Evolutionary conservation across 2,888 invertebrate species (phyloP).

Genomic region (Stenolophus ochropezus): DNA sequence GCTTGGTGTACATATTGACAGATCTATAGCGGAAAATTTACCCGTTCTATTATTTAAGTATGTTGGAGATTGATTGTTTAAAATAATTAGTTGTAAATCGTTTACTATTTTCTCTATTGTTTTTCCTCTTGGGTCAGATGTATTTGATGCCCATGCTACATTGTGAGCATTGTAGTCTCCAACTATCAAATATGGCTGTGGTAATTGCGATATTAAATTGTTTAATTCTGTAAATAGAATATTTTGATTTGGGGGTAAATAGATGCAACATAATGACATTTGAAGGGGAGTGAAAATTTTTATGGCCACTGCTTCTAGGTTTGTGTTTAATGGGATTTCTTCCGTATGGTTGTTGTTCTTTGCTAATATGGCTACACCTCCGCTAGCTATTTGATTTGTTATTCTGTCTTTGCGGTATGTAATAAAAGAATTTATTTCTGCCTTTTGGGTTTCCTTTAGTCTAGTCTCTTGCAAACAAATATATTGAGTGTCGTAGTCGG

Average conservation of each 20-base stretch:
- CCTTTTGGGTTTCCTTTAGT: too few relatives aligned
- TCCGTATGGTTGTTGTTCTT: not conserved
- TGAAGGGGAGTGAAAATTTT: not conserved
- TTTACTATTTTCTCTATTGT: not conserved
- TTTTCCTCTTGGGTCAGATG: not conserved
- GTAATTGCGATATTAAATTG: not conserved
- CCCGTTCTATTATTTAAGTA: not conserved
- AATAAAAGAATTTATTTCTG: too few relatives aligned
- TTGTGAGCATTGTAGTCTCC: not conserved
- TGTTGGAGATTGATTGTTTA: not conserved
- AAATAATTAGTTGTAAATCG: not conserved
- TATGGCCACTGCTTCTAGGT: not conserved
- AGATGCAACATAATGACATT: not conserved
- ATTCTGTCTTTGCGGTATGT: too few relatives aligned
- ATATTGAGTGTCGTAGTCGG: not conserved
- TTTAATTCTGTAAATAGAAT: too few relatives aligned
- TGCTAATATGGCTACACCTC: not conserved
- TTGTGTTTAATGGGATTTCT: not conserved
- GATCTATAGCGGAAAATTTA: not conserved
- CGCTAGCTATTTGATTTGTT: too few relatives aligned
- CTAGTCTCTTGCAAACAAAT: not conserved
- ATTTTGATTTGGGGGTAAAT: not conserved
- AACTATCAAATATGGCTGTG: not conserved
- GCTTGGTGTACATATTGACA: not conserved
- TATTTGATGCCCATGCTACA: not conserved